These are phyloP conservation scores for Alces alces DNA, from an alignment of 2,113 vertebrate species.

Conservation along the genomic window DNA sequence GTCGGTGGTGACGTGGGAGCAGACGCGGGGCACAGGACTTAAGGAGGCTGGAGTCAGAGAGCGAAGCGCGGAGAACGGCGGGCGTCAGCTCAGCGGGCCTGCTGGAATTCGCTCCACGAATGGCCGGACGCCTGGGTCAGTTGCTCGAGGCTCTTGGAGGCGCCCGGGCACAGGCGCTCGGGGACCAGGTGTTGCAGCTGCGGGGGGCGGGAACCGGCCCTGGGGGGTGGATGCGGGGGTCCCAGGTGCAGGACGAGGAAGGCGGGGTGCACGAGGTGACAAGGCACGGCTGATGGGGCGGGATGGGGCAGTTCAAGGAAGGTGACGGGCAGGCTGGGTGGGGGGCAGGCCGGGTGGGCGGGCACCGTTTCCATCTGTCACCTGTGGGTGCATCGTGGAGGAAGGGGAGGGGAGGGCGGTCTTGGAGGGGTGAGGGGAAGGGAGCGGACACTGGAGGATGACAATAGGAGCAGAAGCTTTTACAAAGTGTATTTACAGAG, in stretches of 20 bases:
- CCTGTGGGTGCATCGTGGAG: background rate
- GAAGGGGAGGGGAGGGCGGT: background rate
- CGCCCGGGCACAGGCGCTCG: background rate
- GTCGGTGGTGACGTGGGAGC: fast-evolving
- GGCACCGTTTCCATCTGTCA: background rate
- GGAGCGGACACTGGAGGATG: background rate
- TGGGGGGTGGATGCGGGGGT: no score
- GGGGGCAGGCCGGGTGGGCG: background rate
- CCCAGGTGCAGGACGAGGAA: background rate
- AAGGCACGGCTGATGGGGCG: fast-evolving
- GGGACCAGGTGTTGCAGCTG: background rate
- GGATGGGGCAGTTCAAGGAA: background rate
- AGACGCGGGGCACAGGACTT: background rate
- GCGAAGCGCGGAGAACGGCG: background rate
- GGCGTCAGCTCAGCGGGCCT: background rate
- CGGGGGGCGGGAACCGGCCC: background rate
- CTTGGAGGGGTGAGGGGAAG: background rate
- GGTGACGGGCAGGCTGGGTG: no score
- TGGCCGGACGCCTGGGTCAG: background rate
- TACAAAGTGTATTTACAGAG: background rate
- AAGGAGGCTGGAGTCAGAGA: no score
- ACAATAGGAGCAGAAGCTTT: background rate
- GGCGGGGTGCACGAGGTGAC: background rate
- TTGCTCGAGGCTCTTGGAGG: background rate
- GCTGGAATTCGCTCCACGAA: background rate